A percentile compares a stretch with the other conserved stretches of the same genome.
Conservation (phyloP, 2,888 invertebrate species). For the Calameuta idolon region DNA sequence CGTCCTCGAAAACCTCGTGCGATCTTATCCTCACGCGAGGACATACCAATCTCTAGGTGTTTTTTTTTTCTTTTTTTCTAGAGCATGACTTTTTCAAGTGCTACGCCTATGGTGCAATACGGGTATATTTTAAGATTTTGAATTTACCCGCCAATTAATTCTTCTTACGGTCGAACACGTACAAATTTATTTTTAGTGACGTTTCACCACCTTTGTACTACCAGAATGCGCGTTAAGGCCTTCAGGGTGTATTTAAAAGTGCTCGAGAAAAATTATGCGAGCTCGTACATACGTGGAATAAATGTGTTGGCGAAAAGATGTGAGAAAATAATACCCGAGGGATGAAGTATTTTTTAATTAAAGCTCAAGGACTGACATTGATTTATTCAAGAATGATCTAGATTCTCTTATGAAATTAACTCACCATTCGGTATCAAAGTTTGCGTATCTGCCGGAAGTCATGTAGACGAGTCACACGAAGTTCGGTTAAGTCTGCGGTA, state of each 20-base stretch:
- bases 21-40: not conserved
- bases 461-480: constrained; percentile 23
- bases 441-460: not conserved
- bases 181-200: not conserved
- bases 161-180: not conserved
- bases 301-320: too few relatives aligned
- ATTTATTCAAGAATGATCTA: too few relatives aligned
- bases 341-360: too few relatives aligned
- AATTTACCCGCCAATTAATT: not conserved
- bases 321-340: too few relatives aligned
- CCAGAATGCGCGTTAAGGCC: not conserved
- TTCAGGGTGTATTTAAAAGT: not conserved
- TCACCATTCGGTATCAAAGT: not conserved
- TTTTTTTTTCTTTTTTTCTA: not conserved
- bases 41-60: not conserved
- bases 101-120: not conserved
- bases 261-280: not conserved
- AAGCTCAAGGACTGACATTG: too few relatives aligned
- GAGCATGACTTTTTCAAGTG: not conserved
- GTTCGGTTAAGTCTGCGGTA: constrained; percentile 23
- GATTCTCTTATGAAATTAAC: not conserved
- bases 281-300: not conserved
- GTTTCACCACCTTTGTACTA: not conserved
- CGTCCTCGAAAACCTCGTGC: not conserved
- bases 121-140: not conserved